phyloP scores from a whole-genome alignment of 2,888 invertebrate species.

The Pelosia muscerda region DNA sequence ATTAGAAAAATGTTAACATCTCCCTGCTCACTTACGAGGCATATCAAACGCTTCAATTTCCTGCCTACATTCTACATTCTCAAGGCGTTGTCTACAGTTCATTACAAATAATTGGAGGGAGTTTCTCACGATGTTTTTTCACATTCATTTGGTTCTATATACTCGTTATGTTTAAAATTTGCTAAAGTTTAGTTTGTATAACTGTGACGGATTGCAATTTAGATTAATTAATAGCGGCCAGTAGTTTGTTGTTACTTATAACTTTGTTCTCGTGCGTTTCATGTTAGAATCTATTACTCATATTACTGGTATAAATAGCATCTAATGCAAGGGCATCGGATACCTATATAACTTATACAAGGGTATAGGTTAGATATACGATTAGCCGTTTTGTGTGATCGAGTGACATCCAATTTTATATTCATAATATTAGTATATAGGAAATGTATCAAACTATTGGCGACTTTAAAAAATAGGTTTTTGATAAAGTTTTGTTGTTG shows the following conservation, averaged over 20 bases:
- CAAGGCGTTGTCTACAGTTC: conserved; percentile 43
- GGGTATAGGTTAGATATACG: neutral
- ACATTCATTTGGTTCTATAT: conserved; percentile 22
- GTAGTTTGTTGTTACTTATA: neutral
- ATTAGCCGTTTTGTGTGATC: neutral
- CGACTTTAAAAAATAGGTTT: neutral
- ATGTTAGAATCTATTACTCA: neutral
- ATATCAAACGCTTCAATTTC: conserved; percentile 24
- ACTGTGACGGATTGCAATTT: neutral
- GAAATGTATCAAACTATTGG: neutral
- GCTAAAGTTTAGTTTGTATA: neutral
- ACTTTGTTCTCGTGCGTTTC: neutral
- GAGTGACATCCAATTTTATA: neutral
- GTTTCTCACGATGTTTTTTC: conserved; percentile 35
- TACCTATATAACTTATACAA: too few species aligned
- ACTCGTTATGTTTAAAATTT: neutral
- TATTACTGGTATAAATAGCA: neutral
- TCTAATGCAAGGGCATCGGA: too few species aligned
- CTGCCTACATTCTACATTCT: conserved; percentile 22
- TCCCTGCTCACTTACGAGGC: conserved; percentile 21
- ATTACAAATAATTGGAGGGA: conserved; percentile 18
- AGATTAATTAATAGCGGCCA: neutral
- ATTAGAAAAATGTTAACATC: conserved; percentile 21
- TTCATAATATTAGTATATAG: neutral
- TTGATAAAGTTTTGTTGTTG: too few species aligned